Percentiles rank a stretch among this genome's conserved stretches.
Conservation (phyloP, 2,888 invertebrate genomes). For the Drosophila ezoana region DNA sequence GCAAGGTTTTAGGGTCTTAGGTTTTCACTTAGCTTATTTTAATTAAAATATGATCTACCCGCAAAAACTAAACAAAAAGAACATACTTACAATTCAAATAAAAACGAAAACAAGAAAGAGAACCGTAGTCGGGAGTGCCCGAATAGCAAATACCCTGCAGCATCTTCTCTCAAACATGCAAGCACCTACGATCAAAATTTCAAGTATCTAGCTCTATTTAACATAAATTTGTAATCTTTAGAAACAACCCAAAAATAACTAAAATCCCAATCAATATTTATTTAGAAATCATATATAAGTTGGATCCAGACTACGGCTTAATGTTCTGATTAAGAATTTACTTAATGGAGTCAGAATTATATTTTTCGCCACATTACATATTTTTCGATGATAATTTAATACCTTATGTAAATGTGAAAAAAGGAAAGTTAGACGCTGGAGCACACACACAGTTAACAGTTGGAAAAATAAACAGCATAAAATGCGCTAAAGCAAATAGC, state of each 20-base stretch:
- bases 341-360: not conserved
- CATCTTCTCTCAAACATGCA: too few relatives aligned
- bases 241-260: too few relatives aligned
- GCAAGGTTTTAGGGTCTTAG: slow-evolving; percentile 15
- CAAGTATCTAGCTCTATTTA: too few relatives aligned
- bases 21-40: slow-evolving; percentile 61
- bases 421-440: not conserved
- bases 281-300: too few relatives aligned
- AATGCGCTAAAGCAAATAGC: slow-evolving; percentile 63
- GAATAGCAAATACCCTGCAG: slow-evolving; percentile 10
- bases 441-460: slow-evolving; percentile 37
- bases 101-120: slow-evolving; percentile 13
- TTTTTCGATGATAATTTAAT: not conserved
- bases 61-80: slow-evolving; percentile 16
- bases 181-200: too few relatives aligned
- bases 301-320: too few relatives aligned
- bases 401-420: not conserved
- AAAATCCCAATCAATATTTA: too few relatives aligned
- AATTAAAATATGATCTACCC: slow-evolving; percentile 70
- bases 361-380: too few relatives aligned
- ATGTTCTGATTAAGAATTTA: too few relatives aligned
- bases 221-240: too few relatives aligned
- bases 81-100: slow-evolving; percentile 30
- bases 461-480: slow-evolving; percentile 56
- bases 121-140: too few relatives aligned